These are phyloP conservation scores for Agapetus fuscipes DNA, from an alignment of 2,888 invertebrate species.

Conservation along the genomic window DNA sequence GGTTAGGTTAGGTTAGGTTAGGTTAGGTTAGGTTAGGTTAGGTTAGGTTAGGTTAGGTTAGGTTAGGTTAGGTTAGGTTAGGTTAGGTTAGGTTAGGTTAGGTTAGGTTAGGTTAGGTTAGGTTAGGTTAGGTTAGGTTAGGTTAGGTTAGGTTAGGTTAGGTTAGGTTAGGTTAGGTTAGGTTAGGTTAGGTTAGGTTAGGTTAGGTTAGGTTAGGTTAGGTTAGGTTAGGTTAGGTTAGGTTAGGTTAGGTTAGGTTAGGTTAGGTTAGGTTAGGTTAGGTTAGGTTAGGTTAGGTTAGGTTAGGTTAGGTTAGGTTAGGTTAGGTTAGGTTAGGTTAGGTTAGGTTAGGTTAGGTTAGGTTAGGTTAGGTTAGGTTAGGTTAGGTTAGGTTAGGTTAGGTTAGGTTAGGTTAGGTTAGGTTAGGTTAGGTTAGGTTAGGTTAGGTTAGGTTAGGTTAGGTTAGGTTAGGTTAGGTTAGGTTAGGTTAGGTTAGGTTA, in stretches of 20 bases:
- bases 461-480: constrained; percentile 9
- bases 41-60: constrained; percentile 4
- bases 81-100: constrained; percentile 2
- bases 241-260: constrained; percentile 1
- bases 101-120: constrained; percentile 6
- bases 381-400: constrained; percentile 1
- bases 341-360: background rate
- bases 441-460: constrained; percentile 8
- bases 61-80: constrained; percentile 6
- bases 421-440: constrained; percentile 9
- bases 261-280: constrained; percentile 3
- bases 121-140: constrained; percentile 8
- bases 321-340: too few relatives aligned
- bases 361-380: constrained; percentile 5
- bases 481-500: constrained; percentile 6
- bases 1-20: constrained; percentile 2
- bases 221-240: constrained; percentile 1
- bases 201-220: constrained; percentile 4
- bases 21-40: constrained; percentile 6
- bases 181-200: constrained; percentile 5
- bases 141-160: constrained; percentile 5
- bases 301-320: background rate
- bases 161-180: constrained; percentile 5
- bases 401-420: constrained; percentile 3
- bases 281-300: constrained; percentile 5